Evolutionary conservation across 2,113 vertebrate genomes (phyloP), one percentile per base, ranked within the genome.

Genomic region (Cygnus atratus): DNA sequence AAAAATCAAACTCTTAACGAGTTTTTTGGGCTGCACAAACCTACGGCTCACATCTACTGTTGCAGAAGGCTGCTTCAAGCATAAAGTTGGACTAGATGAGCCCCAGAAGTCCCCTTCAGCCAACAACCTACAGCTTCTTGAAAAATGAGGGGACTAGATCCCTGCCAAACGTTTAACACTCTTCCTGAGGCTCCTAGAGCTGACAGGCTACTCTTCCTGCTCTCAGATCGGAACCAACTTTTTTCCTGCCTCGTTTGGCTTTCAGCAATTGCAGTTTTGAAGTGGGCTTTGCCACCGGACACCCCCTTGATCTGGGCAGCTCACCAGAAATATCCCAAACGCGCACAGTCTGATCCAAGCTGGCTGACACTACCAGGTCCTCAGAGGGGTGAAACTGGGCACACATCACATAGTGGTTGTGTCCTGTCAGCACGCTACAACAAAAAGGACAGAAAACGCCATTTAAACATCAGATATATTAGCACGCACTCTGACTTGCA

Each of bases 271-370:
- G 96, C 97, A 96, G 96, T 97, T 98, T 78, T 90, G 63, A 41
- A 44, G 29, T 18, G 54, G 86, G 94, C 11, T 39, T 66, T 18
- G 72, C 71, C 44, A 48, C 67, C 1, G 76, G 88, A 28, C 28
- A 59, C 87, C 96, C 96, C 91, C 93, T 96, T 39, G 71, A 93
- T 46, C 77, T 88, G 92, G 66, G 96, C 82, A 98, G 97, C 99
- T 99, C 98, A 99, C 99, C 99, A 83, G 99, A 99, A 97, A 99
- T 99, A 98, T 99, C 99, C 99, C 99, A 99, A 95, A 99, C 99
- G 39, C 99, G 99, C 93, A 99, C 99, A 4, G 99, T 99, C 98
- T 99, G 99, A 89, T 99, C 99, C 98, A 99, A 96, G 95, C 99
- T 99, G 86, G 99, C 99, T 0, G 99, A 99, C 61, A 99, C 99